These are phyloP conservation scores for Acronicta aceris DNA, from an alignment of 2,888 invertebrate species.

Conservation along the genomic window DNA sequence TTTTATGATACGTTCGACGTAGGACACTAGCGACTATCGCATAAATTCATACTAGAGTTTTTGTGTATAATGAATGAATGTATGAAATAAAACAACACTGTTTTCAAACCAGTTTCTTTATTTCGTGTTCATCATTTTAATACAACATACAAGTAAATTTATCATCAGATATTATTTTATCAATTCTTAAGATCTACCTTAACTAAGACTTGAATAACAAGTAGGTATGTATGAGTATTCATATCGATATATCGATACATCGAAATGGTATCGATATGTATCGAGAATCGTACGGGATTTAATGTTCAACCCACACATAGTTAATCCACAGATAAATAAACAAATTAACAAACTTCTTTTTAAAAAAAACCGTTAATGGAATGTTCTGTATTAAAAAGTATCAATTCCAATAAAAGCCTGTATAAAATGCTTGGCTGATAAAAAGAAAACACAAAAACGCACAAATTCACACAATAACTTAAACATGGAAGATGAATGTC, in stretches of 20 bases:
- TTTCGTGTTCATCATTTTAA: slow-evolving; percentile 89
- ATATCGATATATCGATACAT: slow-evolving; percentile 56
- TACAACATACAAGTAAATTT: slow-evolving; percentile 90
- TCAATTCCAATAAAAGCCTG: slow-evolving; percentile 60
- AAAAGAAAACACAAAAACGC: slow-evolving; percentile 60
- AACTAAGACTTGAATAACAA: slow-evolving; percentile 88
- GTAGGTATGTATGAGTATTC: slow-evolving; percentile 75
- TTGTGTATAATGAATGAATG: not conserved
- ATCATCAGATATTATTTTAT: slow-evolving; percentile 89
- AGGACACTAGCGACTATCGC: too few relatives aligned
- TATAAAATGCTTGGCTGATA: slow-evolving; percentile 52
- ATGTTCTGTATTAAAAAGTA: slow-evolving; percentile 56
- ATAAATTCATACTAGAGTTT: not conserved
- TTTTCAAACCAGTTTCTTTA: slow-evolving; percentile 89
- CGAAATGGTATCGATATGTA: slow-evolving; percentile 58
- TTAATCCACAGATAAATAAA: slow-evolving; percentile 59
- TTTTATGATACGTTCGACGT: too few relatives aligned
- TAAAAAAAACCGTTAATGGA: slow-evolving; percentile 52
- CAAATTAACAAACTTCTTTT: slow-evolving; percentile 59
- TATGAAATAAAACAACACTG: slow-evolving; percentile 79
- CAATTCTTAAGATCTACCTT: slow-evolving; percentile 87
- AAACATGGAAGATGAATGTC: slow-evolving; percentile 59
- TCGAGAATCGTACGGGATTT: slow-evolving; percentile 53
- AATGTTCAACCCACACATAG: slow-evolving; percentile 56
- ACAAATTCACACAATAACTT: slow-evolving; percentile 60